Conservation (phyloP, 2,888 invertebrate species). For the Anoplius nigerrimus region DNA sequence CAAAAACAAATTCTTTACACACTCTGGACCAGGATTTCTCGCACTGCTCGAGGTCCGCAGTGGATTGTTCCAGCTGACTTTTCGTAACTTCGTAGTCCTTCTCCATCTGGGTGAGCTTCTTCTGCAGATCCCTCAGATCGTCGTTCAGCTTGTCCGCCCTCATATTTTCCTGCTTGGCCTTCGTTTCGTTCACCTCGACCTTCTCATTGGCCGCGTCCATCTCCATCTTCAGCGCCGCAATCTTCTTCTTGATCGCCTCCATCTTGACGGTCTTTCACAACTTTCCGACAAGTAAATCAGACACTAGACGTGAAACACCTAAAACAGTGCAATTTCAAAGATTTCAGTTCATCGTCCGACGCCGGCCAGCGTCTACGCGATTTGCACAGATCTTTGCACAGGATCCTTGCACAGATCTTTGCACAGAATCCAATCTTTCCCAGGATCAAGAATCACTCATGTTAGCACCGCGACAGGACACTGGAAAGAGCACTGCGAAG, state of each 20-base stretch:
- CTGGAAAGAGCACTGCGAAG: no score
- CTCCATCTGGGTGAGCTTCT: slow-evolving; percentile 95
- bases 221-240: slow-evolving; percentile 84
- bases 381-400: no score
- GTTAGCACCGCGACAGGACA: no score
- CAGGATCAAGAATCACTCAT: no score
- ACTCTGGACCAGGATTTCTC: slow-evolving; percentile 92
- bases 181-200: slow-evolving; percentile 81
- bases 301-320: slow-evolving; percentile 1
- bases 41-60: slow-evolving; percentile 94
- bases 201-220: slow-evolving; percentile 83
- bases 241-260: slow-evolving; percentile 87
- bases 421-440: no score
- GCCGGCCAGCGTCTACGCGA: no score
- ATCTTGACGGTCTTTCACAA: slow-evolving; percentile 71
- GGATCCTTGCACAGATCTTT: no score
- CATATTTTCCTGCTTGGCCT: slow-evolving; percentile 77
- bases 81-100: slow-evolving; percentile 92
- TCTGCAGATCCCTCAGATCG: slow-evolving; percentile 95
- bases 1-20: slow-evolving; percentile 20
- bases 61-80: slow-evolving; percentile 91
- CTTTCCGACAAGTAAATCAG: slow-evolving; percentile 5
- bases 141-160: slow-evolving; percentile 82
- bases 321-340: no score
- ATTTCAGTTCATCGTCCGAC: no score